phyloP scores from a whole-genome alignment of 1,140 invertebrate species.

The Drosophila orena region DNA sequence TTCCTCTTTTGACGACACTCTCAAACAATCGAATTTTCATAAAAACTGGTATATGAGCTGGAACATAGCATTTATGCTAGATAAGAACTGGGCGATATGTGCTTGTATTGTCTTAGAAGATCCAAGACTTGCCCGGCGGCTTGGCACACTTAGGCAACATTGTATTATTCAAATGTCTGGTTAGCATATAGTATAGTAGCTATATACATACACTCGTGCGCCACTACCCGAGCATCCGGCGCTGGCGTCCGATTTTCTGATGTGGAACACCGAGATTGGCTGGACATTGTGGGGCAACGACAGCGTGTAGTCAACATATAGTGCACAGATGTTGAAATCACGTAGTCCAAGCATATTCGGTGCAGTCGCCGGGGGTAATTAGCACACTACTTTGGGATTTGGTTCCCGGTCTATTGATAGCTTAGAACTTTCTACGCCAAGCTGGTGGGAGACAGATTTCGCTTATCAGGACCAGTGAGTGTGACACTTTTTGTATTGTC shows the following conservation, averaged over 20 bases:
- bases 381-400: conserved; percentile 32
- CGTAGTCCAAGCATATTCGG: conserved; percentile 45
- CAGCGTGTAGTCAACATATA: conserved; percentile 28
- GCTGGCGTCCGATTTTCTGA: conserved; percentile 55
- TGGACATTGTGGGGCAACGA: conserved; percentile 52
- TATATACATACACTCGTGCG: conserved; percentile 10
- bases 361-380: conserved; percentile 55
- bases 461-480: conserved; percentile 52
- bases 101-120: neutral
- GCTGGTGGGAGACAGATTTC: conserved; percentile 5
- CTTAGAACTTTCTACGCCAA: conserved; percentile 56
- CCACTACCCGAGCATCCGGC: conserved; percentile 62
- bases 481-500: conserved; percentile 42
- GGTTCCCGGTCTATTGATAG: conserved; percentile 57
- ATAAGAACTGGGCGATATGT: conserved; percentile 21
- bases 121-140: conserved; percentile 18
- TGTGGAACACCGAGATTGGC: conserved; percentile 67
- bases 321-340: conserved; percentile 65
- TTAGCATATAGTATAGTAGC: conserved; percentile 11
- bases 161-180: conserved; percentile 44
- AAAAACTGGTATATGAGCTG: conserved; percentile 15
- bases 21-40: conserved; percentile 5
- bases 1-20: conserved; percentile 39
- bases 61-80: conserved; percentile 20
- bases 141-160: conserved; percentile 66